Percentiles rank a stretch among this genome's conserved stretches.
Conservation (phyloP, 2,888 invertebrate genomes). For the Orthosia incerta region DNA sequence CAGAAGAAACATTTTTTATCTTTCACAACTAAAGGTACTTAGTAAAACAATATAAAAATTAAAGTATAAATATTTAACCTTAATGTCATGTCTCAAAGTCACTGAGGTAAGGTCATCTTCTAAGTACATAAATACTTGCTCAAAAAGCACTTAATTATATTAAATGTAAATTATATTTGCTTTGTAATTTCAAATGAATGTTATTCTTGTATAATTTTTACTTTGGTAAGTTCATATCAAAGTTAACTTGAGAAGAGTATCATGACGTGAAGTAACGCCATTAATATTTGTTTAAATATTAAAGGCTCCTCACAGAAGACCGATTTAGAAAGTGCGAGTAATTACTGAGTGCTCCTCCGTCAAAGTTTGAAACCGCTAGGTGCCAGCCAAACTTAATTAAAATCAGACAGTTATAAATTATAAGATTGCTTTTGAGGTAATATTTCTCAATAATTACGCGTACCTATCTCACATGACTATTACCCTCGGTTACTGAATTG, state of each 20-base stretch:
- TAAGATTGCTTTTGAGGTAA: conserved; percentile 24
- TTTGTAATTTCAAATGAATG: too few relatives aligned
- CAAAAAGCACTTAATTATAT: neutral
- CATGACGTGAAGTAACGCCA: conserved; percentile 16
- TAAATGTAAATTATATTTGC: neutral
- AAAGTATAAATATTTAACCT: too few relatives aligned
- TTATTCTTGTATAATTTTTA: neutral
- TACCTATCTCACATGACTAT: conserved; percentile 1
- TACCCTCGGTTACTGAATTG: neutral
- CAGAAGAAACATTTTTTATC: neutral
- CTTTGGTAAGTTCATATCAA: conserved; percentile 1
- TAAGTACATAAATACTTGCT: neutral
- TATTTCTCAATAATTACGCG: conserved; percentile 23
- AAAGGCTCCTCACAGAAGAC: conserved; percentile 6
- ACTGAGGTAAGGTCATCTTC: neutral
- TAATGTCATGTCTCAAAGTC: too few relatives aligned
- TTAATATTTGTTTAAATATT: conserved; percentile 14
- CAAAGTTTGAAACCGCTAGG: conserved; percentile 42
- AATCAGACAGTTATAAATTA: conserved; percentile 47
- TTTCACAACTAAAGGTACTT: too few relatives aligned
- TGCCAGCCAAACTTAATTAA: conserved; percentile 6
- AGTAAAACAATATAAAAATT: too few relatives aligned
- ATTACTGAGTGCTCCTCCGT: conserved; percentile 28
- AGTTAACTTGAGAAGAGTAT: conserved; percentile 15
- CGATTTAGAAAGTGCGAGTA: conserved; percentile 36